A percentile compares a stretch with the other conserved stretches of the same genome.
Conservation (phyloP, 2,113 vertebrate species). For the Aldabrachelys gigantea region DNA sequence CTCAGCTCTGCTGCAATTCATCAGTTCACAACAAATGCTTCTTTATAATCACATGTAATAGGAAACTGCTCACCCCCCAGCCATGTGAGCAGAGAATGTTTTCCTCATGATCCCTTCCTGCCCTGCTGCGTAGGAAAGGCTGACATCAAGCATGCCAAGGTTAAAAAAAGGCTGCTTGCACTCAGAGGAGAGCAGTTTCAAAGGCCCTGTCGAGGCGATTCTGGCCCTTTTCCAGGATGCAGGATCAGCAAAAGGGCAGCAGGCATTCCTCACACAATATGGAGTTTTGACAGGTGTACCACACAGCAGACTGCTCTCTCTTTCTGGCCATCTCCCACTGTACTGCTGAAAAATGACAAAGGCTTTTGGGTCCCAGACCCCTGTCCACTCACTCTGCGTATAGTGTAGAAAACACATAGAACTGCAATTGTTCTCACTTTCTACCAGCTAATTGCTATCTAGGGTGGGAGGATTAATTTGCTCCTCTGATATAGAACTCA, state of each 20-base stretch:
- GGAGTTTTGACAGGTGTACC: slow-evolving; percentile 44
- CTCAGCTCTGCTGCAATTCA: slow-evolving; percentile 43
- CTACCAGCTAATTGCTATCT: not conserved
- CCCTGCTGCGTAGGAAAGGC: slow-evolving; percentile 46
- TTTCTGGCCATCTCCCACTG: not conserved
- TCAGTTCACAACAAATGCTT: slow-evolving; percentile 38
- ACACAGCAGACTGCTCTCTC: not conserved
- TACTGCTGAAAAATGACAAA: not conserved
- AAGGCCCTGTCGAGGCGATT: not conserved
- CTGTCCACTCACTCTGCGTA: not conserved
- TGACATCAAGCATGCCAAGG: slow-evolving; percentile 57
- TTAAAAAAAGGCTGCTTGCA: not conserved
- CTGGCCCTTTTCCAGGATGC: slow-evolving; percentile 73
- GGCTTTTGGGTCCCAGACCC: not conserved
- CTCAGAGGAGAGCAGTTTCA: slow-evolving; percentile 51
- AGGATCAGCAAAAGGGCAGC: slow-evolving; percentile 75
- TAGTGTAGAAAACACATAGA: not conserved
- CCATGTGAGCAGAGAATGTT: not conserved
- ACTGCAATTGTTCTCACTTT: not conserved
- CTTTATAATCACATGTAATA: slow-evolving; percentile 60
- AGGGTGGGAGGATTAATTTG: not conserved
- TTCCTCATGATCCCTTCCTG: slow-evolving; percentile 44
- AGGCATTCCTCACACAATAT: not conserved
- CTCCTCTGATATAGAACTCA: not conserved
- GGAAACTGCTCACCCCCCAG: slow-evolving; percentile 20